Percentiles rank a stretch among this genome's conserved stretches.
phyloP scores from a whole-genome alignment of 2,797 vertebrate species.

The Zalophus californianus region DNA sequence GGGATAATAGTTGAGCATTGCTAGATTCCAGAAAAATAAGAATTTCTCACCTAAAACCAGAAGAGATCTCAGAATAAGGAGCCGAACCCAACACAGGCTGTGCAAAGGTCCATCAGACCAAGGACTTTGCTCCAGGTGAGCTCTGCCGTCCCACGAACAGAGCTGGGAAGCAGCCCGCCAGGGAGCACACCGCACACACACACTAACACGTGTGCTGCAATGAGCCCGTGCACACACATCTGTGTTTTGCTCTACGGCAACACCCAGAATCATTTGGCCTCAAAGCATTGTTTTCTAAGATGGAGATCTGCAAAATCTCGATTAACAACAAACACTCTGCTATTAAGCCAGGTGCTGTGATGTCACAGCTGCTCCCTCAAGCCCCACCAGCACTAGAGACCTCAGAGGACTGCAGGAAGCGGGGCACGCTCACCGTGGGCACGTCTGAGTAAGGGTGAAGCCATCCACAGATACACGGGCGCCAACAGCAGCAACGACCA shows the following conservation, averaged over 20 bases:
- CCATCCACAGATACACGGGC: neutral
- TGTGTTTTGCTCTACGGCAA: neutral
- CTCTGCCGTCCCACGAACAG: neutral
- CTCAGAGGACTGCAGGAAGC: neutral
- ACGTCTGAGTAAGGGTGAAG: neutral
- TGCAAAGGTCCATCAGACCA: neutral
- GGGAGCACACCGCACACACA: neutral
- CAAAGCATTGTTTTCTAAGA: neutral
- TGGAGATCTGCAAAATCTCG: neutral
- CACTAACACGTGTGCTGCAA: rapidly evolving
- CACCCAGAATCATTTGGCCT: neutral
- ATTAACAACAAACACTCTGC: neutral
- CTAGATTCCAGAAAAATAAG: conserved; percentile 53
- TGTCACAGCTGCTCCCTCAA: conserved; percentile 28
- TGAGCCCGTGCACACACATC: neutral
- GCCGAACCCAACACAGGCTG: conserved; percentile 29
- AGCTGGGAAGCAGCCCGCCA: neutral
- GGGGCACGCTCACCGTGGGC: neutral
- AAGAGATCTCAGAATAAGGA: conserved; percentile 52
- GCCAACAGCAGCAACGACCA: no score
- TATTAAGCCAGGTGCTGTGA: conserved; percentile 41
- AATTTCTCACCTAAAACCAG: neutral
- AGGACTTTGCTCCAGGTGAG: conserved; percentile 6
- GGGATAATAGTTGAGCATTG: neutral
- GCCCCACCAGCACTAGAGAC: neutral